Evolutionary conservation across 1,140 invertebrate species (phyloP).

Genomic region (Drosophila biarmipes): DNA sequence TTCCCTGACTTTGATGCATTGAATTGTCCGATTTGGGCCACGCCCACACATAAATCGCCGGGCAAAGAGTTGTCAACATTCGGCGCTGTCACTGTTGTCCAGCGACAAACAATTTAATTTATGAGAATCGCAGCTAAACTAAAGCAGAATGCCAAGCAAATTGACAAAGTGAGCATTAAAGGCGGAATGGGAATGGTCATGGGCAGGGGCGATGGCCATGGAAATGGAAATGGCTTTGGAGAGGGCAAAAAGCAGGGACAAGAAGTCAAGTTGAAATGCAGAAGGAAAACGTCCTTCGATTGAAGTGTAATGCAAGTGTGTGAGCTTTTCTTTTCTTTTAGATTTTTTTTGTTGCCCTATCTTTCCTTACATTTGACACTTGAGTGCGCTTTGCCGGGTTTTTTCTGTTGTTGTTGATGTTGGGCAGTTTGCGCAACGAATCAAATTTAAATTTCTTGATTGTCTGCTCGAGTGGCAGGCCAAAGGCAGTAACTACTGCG

Average conservation of each 20-base stretch:
- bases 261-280: slow-evolving; percentile 42
- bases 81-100: slow-evolving; percentile 49
- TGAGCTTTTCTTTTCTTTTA: slow-evolving; percentile 36
- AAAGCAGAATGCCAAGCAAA: slow-evolving; percentile 67
- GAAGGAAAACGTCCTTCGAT: slow-evolving; percentile 59
- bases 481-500: slow-evolving; percentile 50
- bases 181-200: slow-evolving; percentile 4
- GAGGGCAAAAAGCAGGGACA: slow-evolving; percentile 37
- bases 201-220: not conserved
- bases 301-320: slow-evolving; percentile 49
- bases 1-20: slow-evolving; percentile 17
- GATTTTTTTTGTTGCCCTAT: slow-evolving; percentile 26
- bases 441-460: slow-evolving; percentile 84
- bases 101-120: slow-evolving; percentile 81
- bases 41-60: slow-evolving; percentile 15
- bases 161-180: slow-evolving; percentile 62
- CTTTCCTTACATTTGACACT: slow-evolving; percentile 75
- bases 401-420: slow-evolving; percentile 46
- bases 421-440: slow-evolving; percentile 79
- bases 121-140: slow-evolving; percentile 71
- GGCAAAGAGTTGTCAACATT: slow-evolving; percentile 10
- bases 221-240: slow-evolving; percentile 5
- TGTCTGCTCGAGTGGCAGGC: slow-evolving; percentile 78
- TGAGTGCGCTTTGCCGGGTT: slow-evolving; percentile 61
- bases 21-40: not conserved